phyloP scores from a whole-genome alignment of 2,888 invertebrate genomes.

The Yponomeuta evonymella region DNA sequence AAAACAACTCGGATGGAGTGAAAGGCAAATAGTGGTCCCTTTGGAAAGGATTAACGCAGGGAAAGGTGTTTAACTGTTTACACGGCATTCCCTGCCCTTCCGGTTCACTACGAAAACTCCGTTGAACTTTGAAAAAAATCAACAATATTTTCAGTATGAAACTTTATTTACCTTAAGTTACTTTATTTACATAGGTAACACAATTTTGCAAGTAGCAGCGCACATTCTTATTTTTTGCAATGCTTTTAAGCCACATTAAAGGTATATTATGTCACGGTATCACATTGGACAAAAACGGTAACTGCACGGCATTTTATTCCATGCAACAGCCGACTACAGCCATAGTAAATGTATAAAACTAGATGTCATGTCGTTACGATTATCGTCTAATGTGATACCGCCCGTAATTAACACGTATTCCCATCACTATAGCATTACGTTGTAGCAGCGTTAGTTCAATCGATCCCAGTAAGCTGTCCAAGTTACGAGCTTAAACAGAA shows the following conservation, averaged over 20 bases:
- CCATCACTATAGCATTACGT: too few relatives aligned
- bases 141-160: neutral
- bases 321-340: too few relatives aligned
- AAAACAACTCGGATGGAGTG: constrained; percentile 40
- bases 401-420: too few relatives aligned
- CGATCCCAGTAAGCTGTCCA: neutral
- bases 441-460: neutral
- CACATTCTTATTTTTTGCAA: neutral
- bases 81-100: constrained; percentile 20
- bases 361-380: too few relatives aligned
- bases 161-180: too few relatives aligned
- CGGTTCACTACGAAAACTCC: neutral
- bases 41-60: constrained; percentile 38
- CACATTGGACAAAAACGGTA: neutral
- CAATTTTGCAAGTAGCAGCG: neutral
- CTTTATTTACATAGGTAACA: neutral
- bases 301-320: neutral
- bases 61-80: constrained; percentile 32
- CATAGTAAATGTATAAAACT: too few relatives aligned
- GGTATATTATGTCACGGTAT: neutral
- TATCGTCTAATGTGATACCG: too few relatives aligned
- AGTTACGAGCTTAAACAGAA: constrained; percentile 1
- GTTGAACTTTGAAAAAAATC: neutral
- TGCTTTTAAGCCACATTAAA: neutral
- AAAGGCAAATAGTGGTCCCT: constrained; percentile 43